Base-by-base conservation (phyloP, 2,797 vertebrate genomes). In the Allobates femoralis region DNA sequence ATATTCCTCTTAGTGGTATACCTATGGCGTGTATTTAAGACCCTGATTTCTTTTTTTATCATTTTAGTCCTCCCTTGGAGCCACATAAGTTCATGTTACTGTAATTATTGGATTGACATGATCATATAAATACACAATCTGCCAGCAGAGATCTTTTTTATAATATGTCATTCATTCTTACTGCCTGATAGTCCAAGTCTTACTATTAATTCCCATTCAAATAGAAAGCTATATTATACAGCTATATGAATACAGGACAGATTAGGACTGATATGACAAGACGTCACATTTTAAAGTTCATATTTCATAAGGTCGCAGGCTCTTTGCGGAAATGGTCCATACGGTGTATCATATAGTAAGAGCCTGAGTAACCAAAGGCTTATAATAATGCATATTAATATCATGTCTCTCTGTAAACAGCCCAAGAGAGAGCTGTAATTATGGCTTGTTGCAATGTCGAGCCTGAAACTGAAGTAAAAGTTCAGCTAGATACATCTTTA, bases 401-500 rank as follows among this genome's bases (percentile, higher is more conserved):
- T 91, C 88, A 91, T 90, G 90, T 90, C 80, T 92, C 90, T 89
- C 80, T 90, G 77, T 69, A 91, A 90, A 92, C 89, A 91, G 83
- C 86, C 89, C 88, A 90, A 91, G 30, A 92, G 90, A 89, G 89
- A 92, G 90, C 55, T 90, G 89, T 89, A 93, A 90, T 93, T 91
- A 90, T 74, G 82, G 0, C 58, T 93, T 93, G 89, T 91, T 89
- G 92, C 93, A 92, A 91, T 91, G 92, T 91, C 89, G 88, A 94
- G 90, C 87, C 90, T 91, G 91, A 93, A 92, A 92, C 91, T 93
- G 89, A 92, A 91, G 87, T 89, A 90, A 91, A 94, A 92, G 89
- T 94, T 93, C 92, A 93, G 92, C 89, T 92, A 90, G 56, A 79
- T 80, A 67, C 66, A 79, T 79, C 75, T 85, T 56, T 78, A 79